Base-by-base conservation (phyloP, 2,113 vertebrate species). In the Cheilinus undulatus region DNA sequence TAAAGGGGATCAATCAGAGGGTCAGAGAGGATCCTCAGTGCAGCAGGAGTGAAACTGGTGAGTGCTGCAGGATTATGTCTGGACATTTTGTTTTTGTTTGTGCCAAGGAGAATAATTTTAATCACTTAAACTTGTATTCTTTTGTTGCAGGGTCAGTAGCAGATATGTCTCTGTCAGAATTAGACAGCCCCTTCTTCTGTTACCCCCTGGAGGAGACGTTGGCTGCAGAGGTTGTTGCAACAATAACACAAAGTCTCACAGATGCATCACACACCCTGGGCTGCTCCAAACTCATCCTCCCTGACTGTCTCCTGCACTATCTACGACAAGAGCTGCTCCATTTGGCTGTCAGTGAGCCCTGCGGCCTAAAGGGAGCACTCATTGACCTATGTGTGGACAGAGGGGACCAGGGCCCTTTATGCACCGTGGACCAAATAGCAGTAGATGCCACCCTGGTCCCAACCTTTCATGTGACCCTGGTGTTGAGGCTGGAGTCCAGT, bases 381-480 rank as follows among this genome's bases (percentile, higher is more conserved):
- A 93, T 99, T 0, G 95, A 99, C 84, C 87, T 98, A 43, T 97
- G 96, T 1, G 95, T 98, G 72, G 96, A 98, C 82, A 90, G 91
- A 23, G 93, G 93, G 80, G 95, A 95, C 66, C 79, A 73, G 62
- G 68, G 40, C 32, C 53, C 92, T 34, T 56, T 95, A 82, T 88
- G 94, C 38, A 92, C 84, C 0, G 89, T 98, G 69, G 95, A 95
- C 52, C 95, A 95, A 84, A 95, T 99, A 63, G 92, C 95, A 0
- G 96, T 96, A 12, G 97, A 97, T 65, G 90, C 93, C 0, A 89
- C 84, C 5, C 87, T 97, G 66, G 95, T 98, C 17, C 95, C 97
- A 32, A 99, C 97, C 38, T 99, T 99, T 82, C 96, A 98, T 57
- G 91, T 99, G 43, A 97, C 95, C 1, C 92, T 99, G 30, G 93